These are phyloP conservation scores for Eristalinus sepulchralis DNA, from an alignment of 2,888 invertebrate species.

Conservation along the genomic window DNA sequence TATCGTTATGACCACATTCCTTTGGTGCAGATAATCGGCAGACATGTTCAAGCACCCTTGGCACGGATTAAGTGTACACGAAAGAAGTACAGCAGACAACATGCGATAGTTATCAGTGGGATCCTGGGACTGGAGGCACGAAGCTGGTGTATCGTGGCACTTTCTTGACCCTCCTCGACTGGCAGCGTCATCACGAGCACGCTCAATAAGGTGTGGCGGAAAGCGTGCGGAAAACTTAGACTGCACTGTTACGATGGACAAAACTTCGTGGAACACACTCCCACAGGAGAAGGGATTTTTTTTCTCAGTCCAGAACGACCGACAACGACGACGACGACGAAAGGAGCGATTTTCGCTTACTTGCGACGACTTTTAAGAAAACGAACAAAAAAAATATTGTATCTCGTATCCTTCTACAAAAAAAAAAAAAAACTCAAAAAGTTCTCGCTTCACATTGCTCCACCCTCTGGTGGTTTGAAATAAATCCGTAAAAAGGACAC, in stretches of 20 bases:
- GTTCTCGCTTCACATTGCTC: conserved; percentile 16
- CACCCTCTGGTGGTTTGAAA: conserved; percentile 8
- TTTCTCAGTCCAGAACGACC: neutral
- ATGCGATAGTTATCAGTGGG: conserved; percentile 50
- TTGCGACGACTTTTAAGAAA: conserved; percentile 16
- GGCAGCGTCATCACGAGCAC: conserved; percentile 12
- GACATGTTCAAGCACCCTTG: conserved; percentile 51
- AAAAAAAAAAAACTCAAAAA: conserved; percentile 5
- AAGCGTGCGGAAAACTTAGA: conserved; percentile 15
- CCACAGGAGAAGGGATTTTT: neutral
- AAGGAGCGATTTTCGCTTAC: conserved; percentile 19
- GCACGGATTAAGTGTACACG: conserved; percentile 41
- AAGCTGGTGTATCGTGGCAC: conserved; percentile 7
- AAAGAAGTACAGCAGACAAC: conserved; percentile 34
- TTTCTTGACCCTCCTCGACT: conserved; percentile 33
- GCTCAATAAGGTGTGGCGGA: conserved; percentile 24
- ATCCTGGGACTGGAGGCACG: conserved; percentile 16
- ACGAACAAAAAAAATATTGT: conserved; percentile 4
- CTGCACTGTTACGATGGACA: conserved; percentile 20
- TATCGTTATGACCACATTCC: conserved; percentile 24
- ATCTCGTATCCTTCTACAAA: neutral
- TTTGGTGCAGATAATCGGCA: conserved; percentile 28
- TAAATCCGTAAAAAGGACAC: conserved; percentile 48
- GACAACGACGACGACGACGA: neutral
- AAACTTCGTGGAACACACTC: conserved; percentile 31